These are phyloP conservation scores for Acleris holmiana DNA, from an alignment of 2,888 invertebrate species.

Conservation along the genomic window DNA sequence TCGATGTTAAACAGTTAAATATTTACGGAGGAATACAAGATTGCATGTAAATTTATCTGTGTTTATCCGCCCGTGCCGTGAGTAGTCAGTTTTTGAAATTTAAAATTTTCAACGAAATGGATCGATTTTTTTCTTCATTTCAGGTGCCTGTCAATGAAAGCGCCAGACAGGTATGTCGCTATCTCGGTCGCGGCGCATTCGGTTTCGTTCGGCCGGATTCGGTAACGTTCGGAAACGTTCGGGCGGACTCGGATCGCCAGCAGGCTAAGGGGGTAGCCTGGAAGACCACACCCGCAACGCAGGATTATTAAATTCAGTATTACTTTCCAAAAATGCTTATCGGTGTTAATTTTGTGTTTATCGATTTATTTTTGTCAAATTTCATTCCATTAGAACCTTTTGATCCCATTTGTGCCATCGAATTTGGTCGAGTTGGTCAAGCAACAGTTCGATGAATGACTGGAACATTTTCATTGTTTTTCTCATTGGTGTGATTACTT, in stretches of 20 bases:
- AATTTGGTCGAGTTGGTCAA: conserved; percentile 48
- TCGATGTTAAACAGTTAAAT: conserved; percentile 4
- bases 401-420: conserved; percentile 64
- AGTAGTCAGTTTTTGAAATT: conserved; percentile 60
- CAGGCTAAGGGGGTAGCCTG: conserved; percentile 80
- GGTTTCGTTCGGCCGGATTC: conserved; percentile 78
- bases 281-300: conserved; percentile 82
- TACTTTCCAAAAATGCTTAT: conserved; percentile 78
- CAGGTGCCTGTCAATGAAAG: conserved; percentile 91
- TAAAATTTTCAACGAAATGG: conserved; percentile 86
- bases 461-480: conserved; percentile 68
- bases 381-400: conserved; percentile 40
- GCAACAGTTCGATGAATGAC: conserved; percentile 59
- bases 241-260: conserved; percentile 69
- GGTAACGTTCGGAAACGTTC: conserved; percentile 76
- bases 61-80: conserved; percentile 53
- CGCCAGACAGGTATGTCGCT: conserved; percentile 88
- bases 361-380: conserved; percentile 51
- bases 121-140: conserved; percentile 88
- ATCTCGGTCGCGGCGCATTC: conserved; percentile 74
- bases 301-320: conserved; percentile 77
- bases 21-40: conserved; percentile 24
- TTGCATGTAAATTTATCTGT: conserved; percentile 85
- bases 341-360: conserved; percentile 76
- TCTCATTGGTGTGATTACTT: conserved; percentile 76